Percentiles rank a stretch among this genome's conserved stretches.
Conservation (phyloP, 1,140 invertebrate species). For the Diachasma alloeum region DNA sequence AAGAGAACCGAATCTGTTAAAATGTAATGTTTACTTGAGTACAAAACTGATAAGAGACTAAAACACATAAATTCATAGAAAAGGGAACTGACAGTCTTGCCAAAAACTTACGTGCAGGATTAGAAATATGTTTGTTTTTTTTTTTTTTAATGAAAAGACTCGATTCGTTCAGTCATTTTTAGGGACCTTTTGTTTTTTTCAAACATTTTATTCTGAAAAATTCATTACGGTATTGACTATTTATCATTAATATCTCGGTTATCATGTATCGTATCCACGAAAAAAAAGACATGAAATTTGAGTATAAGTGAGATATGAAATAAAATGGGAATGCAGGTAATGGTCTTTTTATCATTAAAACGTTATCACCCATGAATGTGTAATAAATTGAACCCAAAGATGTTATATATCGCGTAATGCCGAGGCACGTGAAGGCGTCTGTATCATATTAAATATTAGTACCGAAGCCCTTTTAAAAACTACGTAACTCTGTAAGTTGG, state of each 20-base stretch:
- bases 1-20: background rate
- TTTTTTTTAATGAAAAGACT: background rate
- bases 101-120: background rate
- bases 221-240: background rate
- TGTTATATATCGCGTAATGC: slow-evolving; percentile 57
- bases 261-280: background rate
- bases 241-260: background rate
- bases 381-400: slow-evolving; percentile 66
- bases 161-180: background rate
- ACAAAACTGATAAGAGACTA: background rate
- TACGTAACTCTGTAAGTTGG: slow-evolving; percentile 53
- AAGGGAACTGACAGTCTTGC: background rate
- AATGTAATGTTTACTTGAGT: background rate
- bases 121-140: background rate
- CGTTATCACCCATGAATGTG: slow-evolving; percentile 60
- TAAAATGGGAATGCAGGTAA: too few species aligned
- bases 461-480: slow-evolving; percentile 42
- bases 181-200: background rate
- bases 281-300: background rate
- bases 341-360: background rate
- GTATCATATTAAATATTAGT: slow-evolving; percentile 64
- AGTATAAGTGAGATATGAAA: background rate
- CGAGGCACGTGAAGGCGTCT: slow-evolving; percentile 48
- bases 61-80: background rate
- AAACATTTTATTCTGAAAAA: background rate